Percentiles rank a stretch among this genome's conserved stretches.
These are phyloP conservation scores for Drosophila pruinosa DNA, from an alignment of 1,140 invertebrate species.

Conservation along the genomic window DNA sequence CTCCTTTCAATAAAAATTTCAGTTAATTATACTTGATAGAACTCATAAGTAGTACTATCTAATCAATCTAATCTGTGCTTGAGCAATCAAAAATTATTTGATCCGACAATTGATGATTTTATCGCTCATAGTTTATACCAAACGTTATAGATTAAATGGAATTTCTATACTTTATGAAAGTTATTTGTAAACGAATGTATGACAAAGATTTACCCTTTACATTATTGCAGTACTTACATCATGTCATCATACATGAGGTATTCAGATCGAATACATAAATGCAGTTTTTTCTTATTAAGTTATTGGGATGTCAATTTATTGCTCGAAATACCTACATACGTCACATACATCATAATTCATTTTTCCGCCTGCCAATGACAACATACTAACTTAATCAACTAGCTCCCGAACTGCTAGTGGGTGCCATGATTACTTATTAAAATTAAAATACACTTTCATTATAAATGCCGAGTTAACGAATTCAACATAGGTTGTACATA, in stretches of 20 bases:
- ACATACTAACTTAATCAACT: constrained; percentile 12
- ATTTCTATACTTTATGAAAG: too few species aligned
- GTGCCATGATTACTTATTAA: constrained; percentile 49
- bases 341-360: constrained; percentile 6
- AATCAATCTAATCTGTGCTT: too few species aligned
- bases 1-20: too few species aligned
- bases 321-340: constrained; percentile 10
- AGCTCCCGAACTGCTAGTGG: background rate
- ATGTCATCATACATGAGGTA: background rate
- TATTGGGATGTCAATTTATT: constrained; percentile 24
- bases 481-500: constrained; percentile 62
- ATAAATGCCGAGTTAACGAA: constrained; percentile 50
- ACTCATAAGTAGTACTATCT: too few species aligned
- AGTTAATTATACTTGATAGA: too few species aligned
- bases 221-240: background rate
- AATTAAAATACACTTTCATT: constrained; percentile 49
- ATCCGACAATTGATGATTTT: too few species aligned
- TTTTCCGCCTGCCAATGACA: constrained; percentile 4
- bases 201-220: too few species aligned
- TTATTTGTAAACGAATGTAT: too few species aligned
- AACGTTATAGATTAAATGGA: too few species aligned
- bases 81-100: too few species aligned
- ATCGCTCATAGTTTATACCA: too few species aligned
- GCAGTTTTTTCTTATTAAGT: constrained; percentile 10
- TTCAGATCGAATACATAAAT: constrained; percentile 7